Conservation (phyloP, 1,140 invertebrate species). For the Brachionus angularis region DNA sequence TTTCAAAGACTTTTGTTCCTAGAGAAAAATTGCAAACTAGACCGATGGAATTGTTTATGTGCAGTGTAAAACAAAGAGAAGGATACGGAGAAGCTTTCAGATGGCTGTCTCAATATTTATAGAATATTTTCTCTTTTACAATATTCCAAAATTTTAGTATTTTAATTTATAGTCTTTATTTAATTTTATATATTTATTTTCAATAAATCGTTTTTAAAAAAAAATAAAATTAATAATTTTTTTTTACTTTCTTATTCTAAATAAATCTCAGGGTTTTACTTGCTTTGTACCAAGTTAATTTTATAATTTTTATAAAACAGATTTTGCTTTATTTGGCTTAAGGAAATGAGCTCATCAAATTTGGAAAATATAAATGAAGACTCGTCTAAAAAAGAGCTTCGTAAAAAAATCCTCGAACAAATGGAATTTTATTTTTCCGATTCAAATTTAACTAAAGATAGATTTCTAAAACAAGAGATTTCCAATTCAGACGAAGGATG, state of each 20-base stretch:
- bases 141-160: neutral
- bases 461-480: slow-evolving; percentile 69
- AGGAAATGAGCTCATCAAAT: too few species aligned
- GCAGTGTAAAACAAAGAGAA: slow-evolving; percentile 94
- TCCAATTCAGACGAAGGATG: slow-evolving; percentile 65
- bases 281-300: slow-evolving; percentile 26
- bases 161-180: neutral
- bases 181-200: slow-evolving; percentile 11
- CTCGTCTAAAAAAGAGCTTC: neutral
- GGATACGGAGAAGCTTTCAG: slow-evolving; percentile 99
- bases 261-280: too few species aligned
- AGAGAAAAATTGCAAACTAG: slow-evolving; percentile 81
- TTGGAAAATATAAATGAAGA: too few species aligned
- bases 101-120: slow-evolving; percentile 89
- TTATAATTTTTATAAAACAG: neutral
- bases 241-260: too few species aligned
- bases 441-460: slow-evolving; percentile 77
- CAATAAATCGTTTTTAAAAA: slow-evolving; percentile 11
- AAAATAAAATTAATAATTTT: neutral
- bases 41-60: slow-evolving; percentile 98
- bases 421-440: slow-evolving; percentile 92
- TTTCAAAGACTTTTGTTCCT: slow-evolving; percentile 76
- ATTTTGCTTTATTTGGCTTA: too few species aligned
- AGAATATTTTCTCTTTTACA: neutral
- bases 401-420: slow-evolving; percentile 58